A percentile compares a stretch with the other conserved stretches of the same genome.
phyloP scores from a whole-genome alignment of 1,140 invertebrate genomes.

The Notospermus geniculatus region DNA sequence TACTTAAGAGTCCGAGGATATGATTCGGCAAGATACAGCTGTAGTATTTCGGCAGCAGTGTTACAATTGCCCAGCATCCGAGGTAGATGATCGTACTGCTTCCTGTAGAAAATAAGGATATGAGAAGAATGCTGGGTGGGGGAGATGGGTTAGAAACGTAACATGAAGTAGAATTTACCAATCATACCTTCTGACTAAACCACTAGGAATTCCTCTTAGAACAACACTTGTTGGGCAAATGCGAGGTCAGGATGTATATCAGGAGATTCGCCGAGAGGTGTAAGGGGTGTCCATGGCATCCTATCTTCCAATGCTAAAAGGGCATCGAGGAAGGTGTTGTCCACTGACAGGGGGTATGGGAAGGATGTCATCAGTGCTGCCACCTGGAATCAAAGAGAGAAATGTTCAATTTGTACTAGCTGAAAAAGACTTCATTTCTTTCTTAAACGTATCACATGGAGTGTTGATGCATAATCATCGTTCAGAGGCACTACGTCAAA shows the following conservation, averaged over 20 bases:
- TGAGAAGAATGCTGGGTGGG: no score
- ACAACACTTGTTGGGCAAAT: conserved; percentile 26
- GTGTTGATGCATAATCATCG: no score
- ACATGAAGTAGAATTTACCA: no score
- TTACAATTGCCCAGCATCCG: conserved; percentile 18
- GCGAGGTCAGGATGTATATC: conserved; percentile 9
- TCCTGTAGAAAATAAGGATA: no score
- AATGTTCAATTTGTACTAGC: no score
- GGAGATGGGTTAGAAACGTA: no score
- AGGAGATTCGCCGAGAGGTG: conserved; percentile 18
- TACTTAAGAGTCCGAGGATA: conserved; percentile 32
- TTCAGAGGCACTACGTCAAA: neutral
- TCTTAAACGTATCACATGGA: neutral
- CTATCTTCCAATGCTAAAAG: conserved; percentile 14
- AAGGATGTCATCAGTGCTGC: conserved; percentile 18
- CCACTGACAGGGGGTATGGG: conserved; percentile 21
- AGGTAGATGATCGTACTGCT: no score
- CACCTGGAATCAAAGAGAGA: conserved; percentile 14
- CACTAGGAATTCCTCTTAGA: conserved; percentile 21
- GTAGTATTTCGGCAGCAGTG: conserved; percentile 31
- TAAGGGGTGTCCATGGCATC: conserved; percentile 27
- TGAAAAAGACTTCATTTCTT: no score
- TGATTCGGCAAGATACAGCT: conserved; percentile 31
- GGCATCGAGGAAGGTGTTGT: conserved; percentile 20
- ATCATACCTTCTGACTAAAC: conserved; percentile 18